Conservation (phyloP, 1,140 invertebrate genomes). For the Chironomus tepperi region DNA sequence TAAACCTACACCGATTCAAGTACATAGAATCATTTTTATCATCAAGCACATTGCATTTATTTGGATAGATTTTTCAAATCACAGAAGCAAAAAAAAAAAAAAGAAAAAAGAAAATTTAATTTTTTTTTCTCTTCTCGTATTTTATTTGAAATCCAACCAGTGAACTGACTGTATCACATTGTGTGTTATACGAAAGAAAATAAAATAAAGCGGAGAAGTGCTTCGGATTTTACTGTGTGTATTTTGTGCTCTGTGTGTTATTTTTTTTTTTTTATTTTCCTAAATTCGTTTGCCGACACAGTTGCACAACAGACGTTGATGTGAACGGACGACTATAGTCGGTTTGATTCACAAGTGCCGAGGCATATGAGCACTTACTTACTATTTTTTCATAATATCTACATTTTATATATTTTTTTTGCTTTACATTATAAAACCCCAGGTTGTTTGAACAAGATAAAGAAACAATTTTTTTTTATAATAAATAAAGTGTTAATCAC, state of each 20-base stretch:
- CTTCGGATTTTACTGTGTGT: conserved; percentile 5
- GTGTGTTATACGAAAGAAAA: neutral
- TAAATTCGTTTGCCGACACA: conserved; percentile 22
- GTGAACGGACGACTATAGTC: conserved; percentile 15
- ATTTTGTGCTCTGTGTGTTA: neutral
- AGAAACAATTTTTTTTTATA: neutral
- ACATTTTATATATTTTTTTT: too few species aligned
- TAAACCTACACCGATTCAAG: too few species aligned
- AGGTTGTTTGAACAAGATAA: conserved; percentile 8
- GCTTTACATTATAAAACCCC: neutral
- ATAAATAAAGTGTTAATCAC: conserved; percentile 14
- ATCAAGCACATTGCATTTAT: too few species aligned
- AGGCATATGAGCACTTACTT: neutral
- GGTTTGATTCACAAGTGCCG: neutral
- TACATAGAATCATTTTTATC: too few species aligned
- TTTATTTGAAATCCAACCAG: conserved; percentile 8
- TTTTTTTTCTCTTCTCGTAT: neutral
- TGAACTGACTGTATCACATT: neutral
- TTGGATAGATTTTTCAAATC: too few species aligned
- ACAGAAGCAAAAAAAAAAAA: too few species aligned
- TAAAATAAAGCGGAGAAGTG: neutral
- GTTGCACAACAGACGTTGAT: conserved; percentile 8
- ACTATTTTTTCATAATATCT: neutral
- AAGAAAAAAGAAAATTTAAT: too few species aligned
- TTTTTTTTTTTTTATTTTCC: conserved; percentile 16